Evolutionary conservation across 2,113 vertebrate species (phyloP).

Genomic region (Actenoides hombroni): DNA sequence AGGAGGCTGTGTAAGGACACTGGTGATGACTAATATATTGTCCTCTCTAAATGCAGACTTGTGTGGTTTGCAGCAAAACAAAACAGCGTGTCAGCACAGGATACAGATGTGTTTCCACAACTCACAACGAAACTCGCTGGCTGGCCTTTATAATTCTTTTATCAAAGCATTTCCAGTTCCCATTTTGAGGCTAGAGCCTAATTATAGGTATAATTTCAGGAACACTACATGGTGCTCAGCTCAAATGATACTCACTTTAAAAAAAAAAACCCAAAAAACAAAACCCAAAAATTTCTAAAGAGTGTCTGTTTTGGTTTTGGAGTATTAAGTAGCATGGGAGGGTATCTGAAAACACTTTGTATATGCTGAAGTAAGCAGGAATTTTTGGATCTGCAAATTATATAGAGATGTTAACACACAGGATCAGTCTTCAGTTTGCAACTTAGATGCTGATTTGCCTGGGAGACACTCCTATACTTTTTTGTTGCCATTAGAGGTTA

Average conservation of each 20-base stretch:
- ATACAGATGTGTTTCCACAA: constrained; percentile 65
- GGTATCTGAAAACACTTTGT: background rate
- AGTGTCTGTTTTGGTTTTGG: background rate
- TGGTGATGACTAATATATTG: background rate
- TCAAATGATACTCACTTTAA: background rate
- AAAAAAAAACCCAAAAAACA: background rate
- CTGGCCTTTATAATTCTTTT: constrained; percentile 37
- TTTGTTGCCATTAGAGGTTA: background rate
- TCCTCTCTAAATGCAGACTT: background rate
- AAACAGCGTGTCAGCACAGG: constrained; percentile 56
- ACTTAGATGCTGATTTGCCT: background rate
- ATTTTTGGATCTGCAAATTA: background rate
- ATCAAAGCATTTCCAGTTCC: constrained; percentile 65
- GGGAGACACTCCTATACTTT: background rate
- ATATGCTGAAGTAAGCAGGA: background rate
- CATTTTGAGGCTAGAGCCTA: constrained; percentile 37
- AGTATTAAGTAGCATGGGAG: background rate
- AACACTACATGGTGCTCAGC: background rate
- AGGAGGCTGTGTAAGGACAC: background rate
- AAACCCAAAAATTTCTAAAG: no score
- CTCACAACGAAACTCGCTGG: constrained; percentile 37
- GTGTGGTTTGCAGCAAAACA: constrained; percentile 34
- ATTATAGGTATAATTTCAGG: constrained; percentile 25
- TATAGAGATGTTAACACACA: background rate
- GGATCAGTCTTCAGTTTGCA: background rate